Evolutionary conservation across 2,113 vertebrate genomes (phyloP).

Genomic region (Centropus unirufus): DNA sequence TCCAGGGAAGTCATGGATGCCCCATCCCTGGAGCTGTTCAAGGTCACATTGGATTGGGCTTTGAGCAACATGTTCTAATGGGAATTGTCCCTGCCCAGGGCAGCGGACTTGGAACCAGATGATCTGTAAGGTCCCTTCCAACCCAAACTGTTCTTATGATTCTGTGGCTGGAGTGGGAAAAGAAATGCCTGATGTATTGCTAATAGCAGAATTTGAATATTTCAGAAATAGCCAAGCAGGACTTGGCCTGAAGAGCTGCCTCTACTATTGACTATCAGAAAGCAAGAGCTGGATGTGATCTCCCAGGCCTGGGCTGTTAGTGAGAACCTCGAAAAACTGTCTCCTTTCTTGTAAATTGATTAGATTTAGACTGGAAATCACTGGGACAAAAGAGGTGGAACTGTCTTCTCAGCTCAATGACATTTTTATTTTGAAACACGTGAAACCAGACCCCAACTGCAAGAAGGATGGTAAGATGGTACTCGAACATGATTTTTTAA

Average conservation of each 20-base stretch:
- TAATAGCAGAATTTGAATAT: background rate
- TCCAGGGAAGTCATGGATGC: too few relatives aligned
- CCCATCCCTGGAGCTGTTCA: too few relatives aligned
- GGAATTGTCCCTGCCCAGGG: too few relatives aligned
- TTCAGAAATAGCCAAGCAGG: background rate
- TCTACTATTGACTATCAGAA: background rate
- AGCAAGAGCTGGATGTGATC: background rate
- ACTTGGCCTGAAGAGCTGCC: background rate
- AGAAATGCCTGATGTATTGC: background rate
- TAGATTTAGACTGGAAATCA: background rate
- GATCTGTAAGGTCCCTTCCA: too few relatives aligned
- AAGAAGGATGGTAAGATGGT: background rate
- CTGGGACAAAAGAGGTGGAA: background rate
- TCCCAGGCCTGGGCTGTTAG: background rate
- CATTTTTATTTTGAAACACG: background rate
- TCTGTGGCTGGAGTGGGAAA: background rate
- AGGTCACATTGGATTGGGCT: too few relatives aligned
- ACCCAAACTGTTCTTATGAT: too few relatives aligned
- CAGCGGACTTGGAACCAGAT: too few relatives aligned
- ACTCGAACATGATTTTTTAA: background rate
- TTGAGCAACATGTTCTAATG: too few relatives aligned
- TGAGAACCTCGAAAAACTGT: background rate
- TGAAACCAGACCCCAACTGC: background rate
- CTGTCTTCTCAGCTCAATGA: background rate
- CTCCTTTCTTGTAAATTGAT: background rate